These are phyloP conservation scores for Gallinago jamesoni DNA, from an alignment of 2,113 vertebrate genomes.

Conservation along the genomic window DNA sequence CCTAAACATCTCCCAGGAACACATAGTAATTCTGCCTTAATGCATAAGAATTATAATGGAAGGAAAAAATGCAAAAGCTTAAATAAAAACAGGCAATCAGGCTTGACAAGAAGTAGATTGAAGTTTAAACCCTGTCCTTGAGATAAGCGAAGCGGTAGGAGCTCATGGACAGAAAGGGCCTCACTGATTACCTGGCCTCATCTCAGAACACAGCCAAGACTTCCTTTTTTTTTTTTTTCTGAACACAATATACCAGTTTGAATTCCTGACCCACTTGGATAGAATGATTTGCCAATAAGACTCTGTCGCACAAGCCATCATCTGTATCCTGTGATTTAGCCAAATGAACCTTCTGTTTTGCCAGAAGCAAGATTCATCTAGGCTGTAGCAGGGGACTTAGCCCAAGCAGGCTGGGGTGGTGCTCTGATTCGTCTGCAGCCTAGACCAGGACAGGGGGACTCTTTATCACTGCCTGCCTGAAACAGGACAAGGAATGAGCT, in stretches of 20 bases:
- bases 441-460: too few species aligned
- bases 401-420: not conserved
- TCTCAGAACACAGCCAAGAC: not conserved
- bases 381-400: not conserved
- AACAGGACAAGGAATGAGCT: not conserved
- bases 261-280: not conserved
- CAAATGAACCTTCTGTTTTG: not conserved
- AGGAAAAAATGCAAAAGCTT: not conserved
- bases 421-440: not conserved
- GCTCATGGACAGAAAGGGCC: not conserved
- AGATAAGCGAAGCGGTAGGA: not conserved
- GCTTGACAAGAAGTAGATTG: not conserved
- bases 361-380: not conserved
- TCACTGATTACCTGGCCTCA: not conserved
- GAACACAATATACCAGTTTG: not conserved
- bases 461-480: not conserved
- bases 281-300: not conserved
- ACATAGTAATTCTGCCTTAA: not conserved
- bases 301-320: not conserved
- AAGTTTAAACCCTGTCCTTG: not conserved
- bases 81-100: not conserved
- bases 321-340: not conserved
- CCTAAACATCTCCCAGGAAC: not conserved
- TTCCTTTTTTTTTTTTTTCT: not conserved
- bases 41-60: not conserved